phyloP scores from a whole-genome alignment of 2,797 vertebrate genomes.

The Cirrhinus mrigala region DNA sequence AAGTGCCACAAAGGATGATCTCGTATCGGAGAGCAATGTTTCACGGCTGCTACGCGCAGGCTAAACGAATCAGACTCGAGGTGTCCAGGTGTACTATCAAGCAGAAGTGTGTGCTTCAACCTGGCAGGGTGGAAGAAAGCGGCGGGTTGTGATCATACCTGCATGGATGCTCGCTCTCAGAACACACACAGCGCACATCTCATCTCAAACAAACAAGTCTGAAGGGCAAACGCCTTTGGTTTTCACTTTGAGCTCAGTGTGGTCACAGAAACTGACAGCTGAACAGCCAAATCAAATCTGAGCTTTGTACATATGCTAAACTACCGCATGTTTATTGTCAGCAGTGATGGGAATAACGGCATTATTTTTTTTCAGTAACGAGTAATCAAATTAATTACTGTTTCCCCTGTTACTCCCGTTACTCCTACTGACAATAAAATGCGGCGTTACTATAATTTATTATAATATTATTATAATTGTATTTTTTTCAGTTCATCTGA shows the following conservation, averaged over 20 bases:
- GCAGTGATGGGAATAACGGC: no score
- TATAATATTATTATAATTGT: no score
- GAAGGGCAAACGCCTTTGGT: conserved; percentile 31
- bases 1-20: conserved; percentile 39
- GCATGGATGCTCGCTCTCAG: conserved; percentile 27
- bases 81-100: conserved; percentile 30
- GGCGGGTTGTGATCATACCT: conserved; percentile 19
- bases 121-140: conserved; percentile 19
- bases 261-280: not conserved
- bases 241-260: conserved; percentile 4
- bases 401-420: no score
- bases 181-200: conserved; percentile 4
- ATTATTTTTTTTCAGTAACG: no score
- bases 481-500: no score
- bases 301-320: not conserved
- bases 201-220: conserved; percentile 19
- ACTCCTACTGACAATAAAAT: no score
- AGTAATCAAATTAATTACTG: no score
- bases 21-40: conserved; percentile 24
- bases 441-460: no score
- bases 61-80: conserved; percentile 14
- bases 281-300: not conserved
- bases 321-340: not conserved
- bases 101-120: conserved; percentile 36
- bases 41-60: not conserved